phyloP scores from a whole-genome alignment of 2,888 invertebrate species.

The Cephonodes hylas region DNA sequence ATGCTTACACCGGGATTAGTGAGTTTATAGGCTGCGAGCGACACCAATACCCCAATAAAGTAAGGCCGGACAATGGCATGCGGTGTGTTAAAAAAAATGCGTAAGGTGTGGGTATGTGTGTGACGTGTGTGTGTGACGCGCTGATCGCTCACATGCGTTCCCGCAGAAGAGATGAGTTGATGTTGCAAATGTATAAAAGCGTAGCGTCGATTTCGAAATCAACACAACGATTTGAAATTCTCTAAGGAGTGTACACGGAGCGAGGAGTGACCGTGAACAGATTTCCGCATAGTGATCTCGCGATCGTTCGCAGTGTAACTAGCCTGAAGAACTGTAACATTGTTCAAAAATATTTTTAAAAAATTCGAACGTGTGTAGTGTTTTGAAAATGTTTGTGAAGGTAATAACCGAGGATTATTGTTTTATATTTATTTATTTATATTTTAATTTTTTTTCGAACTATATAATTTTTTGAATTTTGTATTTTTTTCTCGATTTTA shows the following conservation, averaged over 20 bases:
- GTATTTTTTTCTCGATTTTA: constrained; percentile 2
- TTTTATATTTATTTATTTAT: constrained; percentile 5
- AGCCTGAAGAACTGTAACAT: constrained; percentile 53
- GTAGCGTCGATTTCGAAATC: constrained; percentile 77
- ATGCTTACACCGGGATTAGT: constrained; percentile 22
- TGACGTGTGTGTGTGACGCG: constrained; percentile 45
- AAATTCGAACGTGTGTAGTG: constrained; percentile 43
- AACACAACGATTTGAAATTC: constrained; percentile 76
- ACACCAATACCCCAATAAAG: constrained; percentile 37
- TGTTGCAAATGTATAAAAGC: constrained; percentile 79
- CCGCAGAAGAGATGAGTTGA: constrained; percentile 66
- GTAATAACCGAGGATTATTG: constrained; percentile 33
- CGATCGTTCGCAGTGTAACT: constrained; percentile 46
- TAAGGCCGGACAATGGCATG: constrained; percentile 58
- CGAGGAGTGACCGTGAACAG: constrained; percentile 58
- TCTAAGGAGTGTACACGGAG: constrained; percentile 68
- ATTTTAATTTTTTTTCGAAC: constrained; percentile 13
- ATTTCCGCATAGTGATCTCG: constrained; percentile 66
- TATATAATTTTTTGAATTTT: constrained; percentile 3
- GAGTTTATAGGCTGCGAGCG: constrained; percentile 29
- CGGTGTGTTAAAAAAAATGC: constrained; percentile 65
- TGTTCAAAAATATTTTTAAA: constrained; percentile 32
- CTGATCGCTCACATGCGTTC: constrained; percentile 37
- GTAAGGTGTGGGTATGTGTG: constrained; percentile 37
- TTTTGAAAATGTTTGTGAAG: constrained; percentile 61